Evolutionary conservation across 2,113 vertebrate species (phyloP).

Genomic region (Arizona elegans): DNA sequence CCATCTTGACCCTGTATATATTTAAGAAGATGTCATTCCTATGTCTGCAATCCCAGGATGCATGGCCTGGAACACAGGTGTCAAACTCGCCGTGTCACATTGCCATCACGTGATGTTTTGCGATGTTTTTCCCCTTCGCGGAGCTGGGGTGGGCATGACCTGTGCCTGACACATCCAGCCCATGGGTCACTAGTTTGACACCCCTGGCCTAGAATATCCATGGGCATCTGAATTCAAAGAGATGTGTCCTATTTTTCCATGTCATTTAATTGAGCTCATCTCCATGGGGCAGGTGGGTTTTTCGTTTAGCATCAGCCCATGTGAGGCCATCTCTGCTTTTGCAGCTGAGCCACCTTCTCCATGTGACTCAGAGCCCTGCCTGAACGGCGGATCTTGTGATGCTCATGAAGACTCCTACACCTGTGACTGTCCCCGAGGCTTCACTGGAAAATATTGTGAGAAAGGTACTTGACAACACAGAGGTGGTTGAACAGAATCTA

Average conservation of each 20-base stretch:
- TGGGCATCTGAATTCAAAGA: constrained; percentile 11
- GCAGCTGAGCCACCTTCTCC: constrained; percentile 89
- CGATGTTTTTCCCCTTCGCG: no score
- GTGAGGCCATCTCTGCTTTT: constrained; percentile 52
- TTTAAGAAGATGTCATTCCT: neutral
- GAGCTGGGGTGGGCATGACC: no score
- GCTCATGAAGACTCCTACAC: constrained; percentile 82
- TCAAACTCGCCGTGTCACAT: no score
- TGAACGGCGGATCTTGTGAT: constrained; percentile 91
- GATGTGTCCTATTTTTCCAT: neutral
- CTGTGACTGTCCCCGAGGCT: constrained; percentile 86
- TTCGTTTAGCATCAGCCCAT: constrained; percentile 11
- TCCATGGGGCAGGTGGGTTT: neutral
- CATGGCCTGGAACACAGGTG: no score
- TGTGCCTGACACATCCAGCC: no score
- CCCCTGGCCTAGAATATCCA: neutral
- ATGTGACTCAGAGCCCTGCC: constrained; percentile 94
- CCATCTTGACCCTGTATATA: neutral
- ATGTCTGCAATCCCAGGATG: neutral
- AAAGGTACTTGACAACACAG: constrained; percentile 75
- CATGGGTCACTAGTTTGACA: no score
- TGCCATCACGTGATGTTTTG: no score
- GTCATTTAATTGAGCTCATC: constrained; percentile 58
- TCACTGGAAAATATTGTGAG: constrained; percentile 88
- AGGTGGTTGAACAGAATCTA: neutral